Evolutionary conservation across 2,797 vertebrate genomes (phyloP).

Genomic region (Alauda arvensis): DNA sequence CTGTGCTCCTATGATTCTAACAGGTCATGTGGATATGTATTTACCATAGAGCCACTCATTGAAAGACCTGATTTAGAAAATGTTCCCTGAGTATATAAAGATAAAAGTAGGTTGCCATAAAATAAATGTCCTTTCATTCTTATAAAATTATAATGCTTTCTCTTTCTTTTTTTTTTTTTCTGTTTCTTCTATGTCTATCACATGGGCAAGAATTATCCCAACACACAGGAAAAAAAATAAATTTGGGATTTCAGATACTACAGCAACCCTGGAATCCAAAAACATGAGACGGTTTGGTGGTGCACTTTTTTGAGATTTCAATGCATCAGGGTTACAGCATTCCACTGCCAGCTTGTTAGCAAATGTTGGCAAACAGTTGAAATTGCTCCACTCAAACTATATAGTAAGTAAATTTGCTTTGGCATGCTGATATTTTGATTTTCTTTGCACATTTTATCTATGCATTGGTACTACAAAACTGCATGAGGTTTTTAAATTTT

Average conservation of each 20-base stretch:
- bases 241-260: neutral
- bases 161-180: neutral
- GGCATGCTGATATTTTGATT: neutral
- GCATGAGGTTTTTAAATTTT: conserved; percentile 32
- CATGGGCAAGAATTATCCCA: neutral
- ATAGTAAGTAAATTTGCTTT: neutral
- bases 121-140: neutral
- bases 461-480: neutral
- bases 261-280: neutral
- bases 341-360: neutral
- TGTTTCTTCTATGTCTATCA: neutral
- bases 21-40: neutral
- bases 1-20: neutral
- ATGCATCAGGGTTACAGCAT: accelerated
- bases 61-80: neutral
- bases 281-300: neutral
- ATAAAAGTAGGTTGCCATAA: neutral
- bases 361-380: neutral
- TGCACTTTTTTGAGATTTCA: neutral
- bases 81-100: neutral
- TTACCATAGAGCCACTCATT: neutral
- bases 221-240: neutral
- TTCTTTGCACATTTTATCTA: neutral
- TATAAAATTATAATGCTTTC: neutral
- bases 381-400: neutral